These are phyloP conservation scores for Tuberolachnus salignus DNA, from an alignment of 2,888 invertebrate genomes.

Conservation along the genomic window DNA sequence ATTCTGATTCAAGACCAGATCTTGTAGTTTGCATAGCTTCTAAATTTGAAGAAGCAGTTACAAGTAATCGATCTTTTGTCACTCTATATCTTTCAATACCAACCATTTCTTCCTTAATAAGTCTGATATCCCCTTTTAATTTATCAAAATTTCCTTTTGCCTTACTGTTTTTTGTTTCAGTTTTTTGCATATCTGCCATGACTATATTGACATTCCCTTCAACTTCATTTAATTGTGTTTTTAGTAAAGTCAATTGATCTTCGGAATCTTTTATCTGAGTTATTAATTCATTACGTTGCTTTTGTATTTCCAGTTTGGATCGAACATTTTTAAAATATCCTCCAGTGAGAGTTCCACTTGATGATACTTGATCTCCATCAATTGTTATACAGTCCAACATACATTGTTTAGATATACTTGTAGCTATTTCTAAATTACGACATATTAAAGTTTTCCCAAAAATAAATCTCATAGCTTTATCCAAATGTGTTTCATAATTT, in stretches of 20 bases:
- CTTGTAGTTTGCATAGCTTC: slow-evolving; percentile 97
- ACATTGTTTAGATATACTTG: slow-evolving; percentile 90
- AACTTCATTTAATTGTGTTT: slow-evolving; percentile 79
- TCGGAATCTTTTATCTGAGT: slow-evolving; percentile 81
- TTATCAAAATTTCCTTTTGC: slow-evolving; percentile 96
- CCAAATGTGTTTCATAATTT: slow-evolving; percentile 84
- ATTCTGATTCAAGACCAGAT: slow-evolving; percentile 88
- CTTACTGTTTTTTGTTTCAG: slow-evolving; percentile 97
- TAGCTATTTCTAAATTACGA: slow-evolving; percentile 94
- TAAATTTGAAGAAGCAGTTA: slow-evolving; percentile 88
- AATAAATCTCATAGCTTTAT: slow-evolving; percentile 92
- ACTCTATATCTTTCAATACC: slow-evolving; percentile 89
- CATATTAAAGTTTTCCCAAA: slow-evolving; percentile 98
- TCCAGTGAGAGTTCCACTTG: slow-evolving; percentile 96
- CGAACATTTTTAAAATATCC: slow-evolving; percentile 97
- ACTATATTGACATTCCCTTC: slow-evolving; percentile 84
- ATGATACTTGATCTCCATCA: slow-evolving; percentile 94
- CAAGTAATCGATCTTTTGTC: slow-evolving; percentile 90
- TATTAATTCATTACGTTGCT: slow-evolving; percentile 84
- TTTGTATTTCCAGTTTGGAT: slow-evolving; percentile 92
- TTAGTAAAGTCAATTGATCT: slow-evolving; percentile 73
- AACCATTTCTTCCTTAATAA: slow-evolving; percentile 92
- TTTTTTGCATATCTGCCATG: slow-evolving; percentile 96
- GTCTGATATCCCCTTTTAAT: slow-evolving; percentile 90
- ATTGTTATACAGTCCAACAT: slow-evolving; percentile 97